Evolutionary conservation across 2,797 vertebrate genomes (phyloP).

Genomic region (Arvicola amphibius): DNA sequence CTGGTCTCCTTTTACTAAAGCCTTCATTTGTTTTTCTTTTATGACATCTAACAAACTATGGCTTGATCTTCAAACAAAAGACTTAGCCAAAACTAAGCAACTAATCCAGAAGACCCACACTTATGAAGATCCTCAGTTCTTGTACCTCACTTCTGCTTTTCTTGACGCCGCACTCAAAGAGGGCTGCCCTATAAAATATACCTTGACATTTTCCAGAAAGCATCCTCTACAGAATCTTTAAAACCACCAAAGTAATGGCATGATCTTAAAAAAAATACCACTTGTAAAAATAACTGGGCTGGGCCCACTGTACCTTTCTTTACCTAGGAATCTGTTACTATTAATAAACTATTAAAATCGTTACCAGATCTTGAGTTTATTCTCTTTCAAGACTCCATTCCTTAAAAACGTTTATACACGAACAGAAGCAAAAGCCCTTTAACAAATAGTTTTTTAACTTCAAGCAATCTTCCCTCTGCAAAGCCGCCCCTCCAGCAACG

Average conservation of each 20-base stretch:
- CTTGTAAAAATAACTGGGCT: slow-evolving; percentile 49
- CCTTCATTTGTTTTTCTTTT: slow-evolving; percentile 32
- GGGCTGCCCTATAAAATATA: slow-evolving; percentile 52
- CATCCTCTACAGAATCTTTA: slow-evolving; percentile 57
- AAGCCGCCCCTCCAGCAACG: not conserved
- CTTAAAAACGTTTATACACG: slow-evolving; percentile 26
- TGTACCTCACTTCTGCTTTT: not conserved
- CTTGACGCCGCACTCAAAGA: slow-evolving; percentile 29
- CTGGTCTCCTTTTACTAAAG: not conserved
- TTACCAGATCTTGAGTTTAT: slow-evolving; percentile 39
- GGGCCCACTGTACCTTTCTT: slow-evolving; percentile 4
- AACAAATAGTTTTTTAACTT: slow-evolving; percentile 39
- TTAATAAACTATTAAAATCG: slow-evolving; percentile 32
- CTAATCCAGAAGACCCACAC: slow-evolving; percentile 21
- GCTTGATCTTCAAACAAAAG: slow-evolving; percentile 17
- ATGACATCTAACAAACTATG: not conserved
- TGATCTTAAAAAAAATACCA: slow-evolving; percentile 51
- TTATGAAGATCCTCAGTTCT: not conserved
- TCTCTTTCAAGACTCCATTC: slow-evolving; percentile 38
- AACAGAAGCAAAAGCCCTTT: slow-evolving; percentile 57
- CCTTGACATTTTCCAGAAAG: slow-evolving; percentile 60
- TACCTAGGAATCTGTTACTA: slow-evolving; percentile 8
- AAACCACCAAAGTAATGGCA: slow-evolving; percentile 44
- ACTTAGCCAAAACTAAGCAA: slow-evolving; percentile 24
- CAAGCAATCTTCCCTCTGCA: not conserved